These are phyloP conservation scores for Ctenoplectra terminalis DNA, from an alignment of 1,140 invertebrate species.

Conservation along the genomic window DNA sequence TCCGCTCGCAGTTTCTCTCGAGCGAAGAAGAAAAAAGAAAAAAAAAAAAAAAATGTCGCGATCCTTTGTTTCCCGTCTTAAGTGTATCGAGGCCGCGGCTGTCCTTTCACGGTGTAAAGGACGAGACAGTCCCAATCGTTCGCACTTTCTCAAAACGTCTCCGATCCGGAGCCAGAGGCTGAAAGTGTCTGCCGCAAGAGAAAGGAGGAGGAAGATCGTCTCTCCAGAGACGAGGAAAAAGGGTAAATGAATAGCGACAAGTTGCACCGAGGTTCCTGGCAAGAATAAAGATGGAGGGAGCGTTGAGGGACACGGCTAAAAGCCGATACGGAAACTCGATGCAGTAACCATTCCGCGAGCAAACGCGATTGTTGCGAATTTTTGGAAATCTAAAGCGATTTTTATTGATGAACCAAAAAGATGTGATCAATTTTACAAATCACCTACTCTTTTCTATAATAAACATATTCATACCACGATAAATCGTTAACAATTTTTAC, in stretches of 20 bases:
- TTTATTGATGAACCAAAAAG: too few relatives aligned
- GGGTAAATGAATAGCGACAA: constrained; percentile 61
- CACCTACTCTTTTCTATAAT: too few relatives aligned
- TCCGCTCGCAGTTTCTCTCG: neutral
- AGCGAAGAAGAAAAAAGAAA: too few relatives aligned
- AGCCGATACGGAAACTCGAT: constrained; percentile 28
- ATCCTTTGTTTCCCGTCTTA: constrained; percentile 22
- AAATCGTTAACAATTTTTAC: too few relatives aligned
- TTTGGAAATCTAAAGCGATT: too few relatives aligned
- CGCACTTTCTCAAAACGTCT: constrained; percentile 54
- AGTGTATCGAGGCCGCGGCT: constrained; percentile 10
- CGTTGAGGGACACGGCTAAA: constrained; percentile 12
- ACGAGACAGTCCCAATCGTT: constrained; percentile 48
- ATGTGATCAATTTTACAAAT: too few relatives aligned
- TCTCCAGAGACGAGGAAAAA: constrained; percentile 8
- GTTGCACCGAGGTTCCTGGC: constrained; percentile 30
- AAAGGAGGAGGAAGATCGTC: constrained; percentile 17
- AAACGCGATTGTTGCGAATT: neutral
- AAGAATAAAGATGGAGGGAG: constrained; percentile 44
- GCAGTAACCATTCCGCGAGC: neutral
- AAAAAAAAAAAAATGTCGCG: constrained; percentile 14
- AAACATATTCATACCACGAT: too few relatives aligned
- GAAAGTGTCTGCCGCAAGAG: constrained; percentile 45
- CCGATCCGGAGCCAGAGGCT: constrained; percentile 1
- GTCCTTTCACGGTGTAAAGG: constrained; percentile 27